Evolutionary conservation across 2,113 vertebrate genomes (phyloP).

Genomic region (Sturnira hondurensis): DNA sequence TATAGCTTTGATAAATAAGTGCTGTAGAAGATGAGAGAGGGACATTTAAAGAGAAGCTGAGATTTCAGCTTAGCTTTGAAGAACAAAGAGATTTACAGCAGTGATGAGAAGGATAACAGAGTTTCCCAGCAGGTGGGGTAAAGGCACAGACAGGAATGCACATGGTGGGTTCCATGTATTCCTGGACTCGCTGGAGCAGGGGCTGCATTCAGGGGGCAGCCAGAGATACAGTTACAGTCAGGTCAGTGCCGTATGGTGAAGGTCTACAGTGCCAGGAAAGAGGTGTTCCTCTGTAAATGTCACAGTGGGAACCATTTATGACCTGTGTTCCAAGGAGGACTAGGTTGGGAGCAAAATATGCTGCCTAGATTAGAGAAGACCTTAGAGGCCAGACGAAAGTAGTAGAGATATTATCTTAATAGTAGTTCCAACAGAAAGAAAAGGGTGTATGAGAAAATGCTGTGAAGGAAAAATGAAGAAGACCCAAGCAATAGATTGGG

Average conservation of each 20-base stretch:
- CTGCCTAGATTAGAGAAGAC: not conserved
- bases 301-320: not conserved
- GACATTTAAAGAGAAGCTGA: not conserved
- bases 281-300: not conserved
- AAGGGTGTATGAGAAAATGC: not conserved
- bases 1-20: not conserved
- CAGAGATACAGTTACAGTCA: not conserved
- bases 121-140: not conserved
- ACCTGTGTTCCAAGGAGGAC: not conserved
- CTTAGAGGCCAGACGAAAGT: not conserved
- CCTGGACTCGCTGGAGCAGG: not conserved
- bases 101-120: not conserved
- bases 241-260: not conserved
- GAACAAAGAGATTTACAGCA: not conserved
- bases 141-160: not conserved
- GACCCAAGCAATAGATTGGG: not conserved
- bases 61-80: not conserved
- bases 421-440: not conserved
- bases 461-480: not conserved
- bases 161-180: rapidly evolving
- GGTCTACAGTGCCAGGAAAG: not conserved
- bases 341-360: not conserved
- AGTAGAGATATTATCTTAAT: not conserved
- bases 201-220: not conserved
- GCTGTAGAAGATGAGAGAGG: not conserved